These are phyloP conservation scores for Scotopteryx bipunctaria DNA, from an alignment of 2,888 invertebrate species.

Conservation along the genomic window DNA sequence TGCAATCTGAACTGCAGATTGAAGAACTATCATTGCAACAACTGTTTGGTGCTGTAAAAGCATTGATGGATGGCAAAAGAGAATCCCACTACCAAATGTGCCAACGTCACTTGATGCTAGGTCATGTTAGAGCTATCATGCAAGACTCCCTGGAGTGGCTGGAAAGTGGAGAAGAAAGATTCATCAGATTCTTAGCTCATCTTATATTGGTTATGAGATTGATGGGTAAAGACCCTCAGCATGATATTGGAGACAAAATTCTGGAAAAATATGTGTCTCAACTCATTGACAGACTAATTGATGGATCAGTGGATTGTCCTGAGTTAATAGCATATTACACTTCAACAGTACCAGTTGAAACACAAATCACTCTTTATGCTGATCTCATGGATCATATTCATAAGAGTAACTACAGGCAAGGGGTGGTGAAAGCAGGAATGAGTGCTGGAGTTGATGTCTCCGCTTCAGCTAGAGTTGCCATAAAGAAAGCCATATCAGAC, in stretches of 20 bases:
- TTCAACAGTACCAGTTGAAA: slow-evolving; percentile 86
- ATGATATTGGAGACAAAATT: slow-evolving; percentile 89
- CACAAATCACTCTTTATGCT: slow-evolving; percentile 85
- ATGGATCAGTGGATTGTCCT: slow-evolving; percentile 86
- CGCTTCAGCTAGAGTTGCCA: slow-evolving; percentile 92
- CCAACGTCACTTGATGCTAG: slow-evolving; percentile 93
- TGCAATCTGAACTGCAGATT: slow-evolving; percentile 65
- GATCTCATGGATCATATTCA: slow-evolving; percentile 87
- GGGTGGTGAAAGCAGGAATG: slow-evolving; percentile 87
- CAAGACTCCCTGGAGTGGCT: slow-evolving; percentile 87
- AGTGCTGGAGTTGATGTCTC: slow-evolving; percentile 92
- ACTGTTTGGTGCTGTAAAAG: slow-evolving; percentile 72
- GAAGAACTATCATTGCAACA: slow-evolving; percentile 71
- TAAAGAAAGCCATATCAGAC: slow-evolving; percentile 86
- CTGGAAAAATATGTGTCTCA: slow-evolving; percentile 88
- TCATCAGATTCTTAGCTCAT: slow-evolving; percentile 93
- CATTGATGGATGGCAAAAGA: slow-evolving; percentile 81
- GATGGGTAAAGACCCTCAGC: slow-evolving; percentile 88
- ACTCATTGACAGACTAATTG: slow-evolving; percentile 83
- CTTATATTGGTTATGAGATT: slow-evolving; percentile 91
- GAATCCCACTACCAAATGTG: slow-evolving; percentile 88
- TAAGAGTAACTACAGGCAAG: slow-evolving; percentile 85
- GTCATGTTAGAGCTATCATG: slow-evolving; percentile 89
- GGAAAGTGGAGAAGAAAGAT: slow-evolving; percentile 77
- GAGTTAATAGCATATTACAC: slow-evolving; percentile 93